Conservation (phyloP, 2,888 invertebrate species). For the Amblyteles armatorius region DNA sequence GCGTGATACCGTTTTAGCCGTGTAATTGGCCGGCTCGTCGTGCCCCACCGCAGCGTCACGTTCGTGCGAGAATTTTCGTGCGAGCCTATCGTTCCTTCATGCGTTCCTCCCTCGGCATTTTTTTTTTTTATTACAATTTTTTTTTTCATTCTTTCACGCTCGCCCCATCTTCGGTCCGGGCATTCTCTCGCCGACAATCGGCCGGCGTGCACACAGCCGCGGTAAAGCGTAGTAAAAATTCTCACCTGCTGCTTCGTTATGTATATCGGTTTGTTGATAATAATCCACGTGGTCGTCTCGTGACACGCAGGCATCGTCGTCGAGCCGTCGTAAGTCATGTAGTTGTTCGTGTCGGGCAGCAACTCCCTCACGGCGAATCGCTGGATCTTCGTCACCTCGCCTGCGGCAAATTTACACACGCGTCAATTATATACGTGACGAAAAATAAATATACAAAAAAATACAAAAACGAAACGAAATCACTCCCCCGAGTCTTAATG, state of each 20-base stretch:
- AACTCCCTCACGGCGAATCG: constrained; percentile 94
- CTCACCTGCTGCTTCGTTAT: constrained; percentile 98
- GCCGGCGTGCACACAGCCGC: neutral
- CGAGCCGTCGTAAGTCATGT: constrained; percentile 99
- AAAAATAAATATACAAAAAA: neutral
- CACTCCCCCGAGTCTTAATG: neutral
- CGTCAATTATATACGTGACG: constrained; percentile 18
- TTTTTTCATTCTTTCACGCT: constrained; percentile 61
- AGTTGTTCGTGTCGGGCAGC: constrained; percentile 96
- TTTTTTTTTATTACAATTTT: constrained; percentile 12
- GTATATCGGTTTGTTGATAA: constrained; percentile 99
- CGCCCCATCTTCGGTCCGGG: constrained; percentile 28
- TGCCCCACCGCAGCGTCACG: constrained; percentile 54
- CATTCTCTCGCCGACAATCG: constrained; percentile 49
- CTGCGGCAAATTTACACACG: constrained; percentile 85
- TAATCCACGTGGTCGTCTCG: constrained; percentile 99
- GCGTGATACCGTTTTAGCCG: constrained; percentile 63
- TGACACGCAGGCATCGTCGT: constrained; percentile 98
- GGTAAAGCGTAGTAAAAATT: constrained; percentile 54
- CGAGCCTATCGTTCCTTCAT: constrained; percentile 40
- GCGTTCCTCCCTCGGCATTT: constrained; percentile 5
- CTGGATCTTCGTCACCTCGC: constrained; percentile 93
- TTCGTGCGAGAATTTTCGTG: constrained; percentile 65
- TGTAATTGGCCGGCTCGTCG: constrained; percentile 63
- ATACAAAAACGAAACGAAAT: neutral